A percentile compares a stretch with the other conserved stretches of the same genome.
These are phyloP conservation scores for Pseudochirops corinnae DNA, from an alignment of 2,797 vertebrate genomes.

Conservation along the genomic window DNA sequence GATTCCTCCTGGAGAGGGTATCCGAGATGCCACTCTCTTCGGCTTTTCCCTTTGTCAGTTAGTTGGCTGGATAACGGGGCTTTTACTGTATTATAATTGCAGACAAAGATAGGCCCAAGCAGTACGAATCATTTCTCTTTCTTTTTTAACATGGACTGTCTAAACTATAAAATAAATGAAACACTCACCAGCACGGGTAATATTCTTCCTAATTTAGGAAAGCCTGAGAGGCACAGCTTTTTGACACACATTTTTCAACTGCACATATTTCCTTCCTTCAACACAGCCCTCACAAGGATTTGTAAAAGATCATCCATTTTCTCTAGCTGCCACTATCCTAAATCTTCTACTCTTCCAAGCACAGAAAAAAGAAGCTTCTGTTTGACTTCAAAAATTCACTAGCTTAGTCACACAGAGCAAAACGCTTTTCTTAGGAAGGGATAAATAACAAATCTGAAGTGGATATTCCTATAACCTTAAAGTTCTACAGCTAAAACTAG, in stretches of 20 bases:
- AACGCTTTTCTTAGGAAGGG: background rate
- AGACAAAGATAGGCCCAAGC: background rate
- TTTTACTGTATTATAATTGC: background rate
- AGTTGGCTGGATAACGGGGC: background rate
- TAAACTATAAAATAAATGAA: conserved; percentile 18
- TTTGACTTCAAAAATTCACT: conserved; percentile 6
- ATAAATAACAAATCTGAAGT: background rate
- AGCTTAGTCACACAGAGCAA: background rate
- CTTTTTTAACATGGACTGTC: conserved; percentile 30
- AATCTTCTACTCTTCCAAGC: background rate
- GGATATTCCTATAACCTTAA: background rate
- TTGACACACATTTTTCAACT: background rate
- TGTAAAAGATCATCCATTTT: conserved; percentile 9
- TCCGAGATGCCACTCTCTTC: background rate
- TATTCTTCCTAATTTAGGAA: conserved; percentile 23
- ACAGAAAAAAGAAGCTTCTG: background rate
- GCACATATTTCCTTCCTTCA: background rate
- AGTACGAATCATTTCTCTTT: background rate
- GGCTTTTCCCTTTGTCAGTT: background rate
- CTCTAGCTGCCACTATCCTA: background rate
- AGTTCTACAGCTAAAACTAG: background rate
- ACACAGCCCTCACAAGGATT: background rate
- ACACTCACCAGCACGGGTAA: conserved; percentile 42
- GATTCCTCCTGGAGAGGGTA: background rate
- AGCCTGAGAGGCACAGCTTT: conserved; percentile 8